A percentile compares a stretch with the other conserved stretches of the same genome.
Evolutionary conservation across 2,797 vertebrate genomes (phyloP).

Genomic region (Xenopus petersii): DNA sequence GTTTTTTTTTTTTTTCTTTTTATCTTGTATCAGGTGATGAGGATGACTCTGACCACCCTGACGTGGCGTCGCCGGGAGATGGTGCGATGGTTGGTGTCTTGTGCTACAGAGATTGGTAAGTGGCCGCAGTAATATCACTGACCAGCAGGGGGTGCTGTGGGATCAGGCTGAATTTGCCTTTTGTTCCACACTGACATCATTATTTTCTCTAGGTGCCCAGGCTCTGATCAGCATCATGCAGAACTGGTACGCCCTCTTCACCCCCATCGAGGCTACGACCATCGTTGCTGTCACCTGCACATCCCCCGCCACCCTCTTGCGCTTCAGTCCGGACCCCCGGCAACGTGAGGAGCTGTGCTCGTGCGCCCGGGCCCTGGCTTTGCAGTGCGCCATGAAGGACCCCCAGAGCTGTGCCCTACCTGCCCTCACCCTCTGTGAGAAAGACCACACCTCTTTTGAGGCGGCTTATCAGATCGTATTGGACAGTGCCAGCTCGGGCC

Average conservation of each 20-base stretch:
- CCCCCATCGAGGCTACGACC: conserved; percentile 61
- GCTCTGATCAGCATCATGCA: conserved; percentile 65
- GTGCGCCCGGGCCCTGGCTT: conserved; percentile 59
- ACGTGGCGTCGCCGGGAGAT: conserved; percentile 66
- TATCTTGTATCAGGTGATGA: conserved; percentile 56
- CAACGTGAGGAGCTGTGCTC: conserved; percentile 62
- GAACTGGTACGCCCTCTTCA: conserved; percentile 64
- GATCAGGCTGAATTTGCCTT: too few species aligned
- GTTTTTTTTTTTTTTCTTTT: too few species aligned
- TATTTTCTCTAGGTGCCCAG: conserved; percentile 51
- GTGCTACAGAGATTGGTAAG: conserved; percentile 66
- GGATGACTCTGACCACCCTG: conserved; percentile 63
- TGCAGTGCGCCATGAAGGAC: conserved; percentile 66
- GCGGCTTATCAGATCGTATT: conserved; percentile 65
- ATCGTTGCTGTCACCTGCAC: conserved; percentile 61
- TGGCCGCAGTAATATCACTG: not conserved
- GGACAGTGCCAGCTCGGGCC: conserved; percentile 56
- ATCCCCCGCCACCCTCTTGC: conserved; percentile 57
- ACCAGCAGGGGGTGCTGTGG: not conserved
- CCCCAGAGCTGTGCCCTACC: conserved; percentile 64
- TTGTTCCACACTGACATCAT: not conserved
- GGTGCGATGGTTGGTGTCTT: conserved; percentile 66
- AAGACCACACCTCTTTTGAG: conserved; percentile 63
- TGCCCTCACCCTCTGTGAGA: conserved; percentile 65
- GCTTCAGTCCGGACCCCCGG: conserved; percentile 54